Percentiles rank a stretch among this genome's conserved stretches.
These are phyloP conservation scores for Pyralis farinalis DNA, from an alignment of 2,888 invertebrate genomes.

Conservation along the genomic window DNA sequence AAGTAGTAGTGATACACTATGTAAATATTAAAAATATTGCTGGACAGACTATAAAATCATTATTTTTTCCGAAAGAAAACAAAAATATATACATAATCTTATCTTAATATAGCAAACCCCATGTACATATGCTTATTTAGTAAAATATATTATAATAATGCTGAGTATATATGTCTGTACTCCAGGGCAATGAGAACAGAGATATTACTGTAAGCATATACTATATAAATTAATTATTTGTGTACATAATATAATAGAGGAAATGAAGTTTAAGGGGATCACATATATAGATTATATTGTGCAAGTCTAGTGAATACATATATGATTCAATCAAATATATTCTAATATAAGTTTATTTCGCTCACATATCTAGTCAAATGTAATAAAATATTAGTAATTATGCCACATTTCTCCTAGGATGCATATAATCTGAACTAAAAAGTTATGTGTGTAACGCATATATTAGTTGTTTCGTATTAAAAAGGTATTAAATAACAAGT, in stretches of 20 bases:
- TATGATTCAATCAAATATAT: too few species aligned
- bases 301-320: too few species aligned
- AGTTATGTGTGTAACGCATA: too few species aligned
- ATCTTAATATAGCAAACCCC: constrained; percentile 30
- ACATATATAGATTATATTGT: constrained; percentile 27
- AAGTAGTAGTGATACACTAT: neutral
- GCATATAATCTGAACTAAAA: too few species aligned
- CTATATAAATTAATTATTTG: neutral
- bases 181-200: constrained; percentile 73
- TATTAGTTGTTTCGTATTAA: too few species aligned
- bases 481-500: too few species aligned
- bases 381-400: too few species aligned
- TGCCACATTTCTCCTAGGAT: too few species aligned
- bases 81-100: constrained; percentile 1
- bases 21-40: constrained; percentile 29
- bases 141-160: constrained; percentile 7
- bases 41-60: constrained; percentile 48
- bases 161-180: constrained; percentile 47
- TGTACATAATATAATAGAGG: constrained; percentile 13
- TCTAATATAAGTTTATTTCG: too few species aligned
- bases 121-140: constrained; percentile 21
- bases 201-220: constrained; percentile 30
- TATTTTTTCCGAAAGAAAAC: neutral
- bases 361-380: too few species aligned
- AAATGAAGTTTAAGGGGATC: constrained; percentile 33